Base-by-base conservation (phyloP, 2,888 invertebrate genomes). In the Agrotis ipsilon region DNA sequence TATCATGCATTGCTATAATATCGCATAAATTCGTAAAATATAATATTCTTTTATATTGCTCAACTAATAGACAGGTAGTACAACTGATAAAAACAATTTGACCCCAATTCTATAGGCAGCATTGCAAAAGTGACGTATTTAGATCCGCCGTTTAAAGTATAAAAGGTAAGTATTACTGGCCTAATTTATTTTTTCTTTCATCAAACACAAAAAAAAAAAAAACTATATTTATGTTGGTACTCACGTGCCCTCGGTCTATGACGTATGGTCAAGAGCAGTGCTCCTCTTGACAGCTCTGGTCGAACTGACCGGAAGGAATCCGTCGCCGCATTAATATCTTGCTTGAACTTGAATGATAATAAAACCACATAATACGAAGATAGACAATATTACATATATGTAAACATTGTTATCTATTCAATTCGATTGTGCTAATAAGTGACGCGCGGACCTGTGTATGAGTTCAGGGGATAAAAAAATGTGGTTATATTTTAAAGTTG, bases 231-330 rank as follows among this genome's bases (percentile, higher is more conserved):
- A n/a, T n/a, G n/a, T 19, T 55, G 18, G n/a, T 55, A 55, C 72
- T 72, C 73, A 72, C 72, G 4, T 16, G 14, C 21, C 45, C 18
- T 51, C 1, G 13, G 14, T 39, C 18, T 46, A 46, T 14, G 45
- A 5, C 18, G 32, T 49, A 4, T n/a, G 32, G 45, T 51, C 19
- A 62, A 67, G 24, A 52, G 61, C 51, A 39, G 52, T 45, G n/a
- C 45, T 11, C 4, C 18, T 24, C 19, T 18, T 19, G 73, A 32
- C 24, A 51, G 19, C 19, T 2, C 49, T 49, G 18, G 18, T 51
- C 45, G 11, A 5, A 72, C 66, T 72, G 66, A 51, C 19, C 46
- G 57, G 49, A 39, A 72, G 73, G 24, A 11, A 46, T 14, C 3
- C 21, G 48, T n/a, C 14, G 2, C 3, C 49, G 24, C 32, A 51